A percentile compares a stretch with the other conserved stretches of the same genome.
Conservation (phyloP, 2,888 invertebrate genomes). For the Spodoptera littoralis region DNA sequence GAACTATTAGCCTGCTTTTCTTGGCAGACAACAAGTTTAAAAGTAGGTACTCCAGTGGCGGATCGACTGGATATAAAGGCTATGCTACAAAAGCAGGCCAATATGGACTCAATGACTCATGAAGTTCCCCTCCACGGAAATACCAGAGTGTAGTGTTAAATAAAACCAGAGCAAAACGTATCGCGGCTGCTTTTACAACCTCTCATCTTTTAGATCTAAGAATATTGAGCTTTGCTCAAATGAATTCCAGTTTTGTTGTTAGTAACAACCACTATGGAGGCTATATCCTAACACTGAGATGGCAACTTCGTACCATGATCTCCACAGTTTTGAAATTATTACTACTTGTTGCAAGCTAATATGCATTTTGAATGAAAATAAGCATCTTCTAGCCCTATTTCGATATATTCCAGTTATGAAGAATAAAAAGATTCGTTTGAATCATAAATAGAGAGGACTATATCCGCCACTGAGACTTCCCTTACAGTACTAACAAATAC, state of each 20-base stretch:
- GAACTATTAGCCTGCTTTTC: constrained; percentile 12
- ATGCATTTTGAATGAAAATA: too few species aligned
- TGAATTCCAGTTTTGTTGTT: too few species aligned
- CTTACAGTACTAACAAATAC: background rate
- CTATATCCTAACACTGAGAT: too few species aligned
- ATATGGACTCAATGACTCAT: constrained; percentile 28
- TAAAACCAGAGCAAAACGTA: background rate
- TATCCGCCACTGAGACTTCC: constrained; percentile 38
- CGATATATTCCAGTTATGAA: too few species aligned
- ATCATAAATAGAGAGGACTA: too few species aligned
- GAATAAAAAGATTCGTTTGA: too few species aligned
- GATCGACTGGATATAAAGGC: constrained; percentile 9
- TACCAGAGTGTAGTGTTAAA: constrained; percentile 13
- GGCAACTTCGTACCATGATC: too few species aligned
- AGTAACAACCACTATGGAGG: too few species aligned
- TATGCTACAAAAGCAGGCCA: background rate
- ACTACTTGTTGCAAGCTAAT: too few species aligned
- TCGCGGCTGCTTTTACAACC: constrained; percentile 4
- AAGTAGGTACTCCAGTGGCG: constrained; percentile 38
- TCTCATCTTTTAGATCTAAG: background rate
- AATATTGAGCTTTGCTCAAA: too few species aligned
- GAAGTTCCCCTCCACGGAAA: constrained; percentile 40
- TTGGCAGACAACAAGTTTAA: constrained; percentile 10
- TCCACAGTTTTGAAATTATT: too few species aligned
- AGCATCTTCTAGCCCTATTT: too few species aligned